phyloP scores from a whole-genome alignment of 1,140 invertebrate species.

The Diorhabda sublineata region DNA sequence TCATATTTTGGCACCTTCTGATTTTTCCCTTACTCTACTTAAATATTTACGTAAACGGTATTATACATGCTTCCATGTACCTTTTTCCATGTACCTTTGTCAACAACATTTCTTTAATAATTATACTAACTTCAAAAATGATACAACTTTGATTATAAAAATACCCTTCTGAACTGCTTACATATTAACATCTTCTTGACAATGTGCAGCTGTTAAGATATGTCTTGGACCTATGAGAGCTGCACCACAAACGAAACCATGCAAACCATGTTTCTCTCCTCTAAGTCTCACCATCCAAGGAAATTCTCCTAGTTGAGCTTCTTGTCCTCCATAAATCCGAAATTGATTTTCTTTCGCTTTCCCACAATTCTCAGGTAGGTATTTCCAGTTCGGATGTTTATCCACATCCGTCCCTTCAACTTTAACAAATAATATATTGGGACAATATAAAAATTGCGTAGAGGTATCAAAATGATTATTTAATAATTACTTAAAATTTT shows the following conservation, averaged over 20 bases:
- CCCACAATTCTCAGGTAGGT: not conserved
- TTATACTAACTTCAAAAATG: too few species aligned
- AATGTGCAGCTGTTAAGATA: not conserved
- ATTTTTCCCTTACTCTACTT: too few species aligned
- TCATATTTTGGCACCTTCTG: too few species aligned
- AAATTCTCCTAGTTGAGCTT: not conserved
- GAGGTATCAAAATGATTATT: too few species aligned
- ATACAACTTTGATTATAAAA: too few species aligned
- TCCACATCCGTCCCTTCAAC: not conserved
- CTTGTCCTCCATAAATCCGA: not conserved
- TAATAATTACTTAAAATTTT: too few species aligned
- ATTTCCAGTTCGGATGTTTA: not conserved
- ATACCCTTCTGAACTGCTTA: not conserved
- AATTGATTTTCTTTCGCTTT: not conserved
- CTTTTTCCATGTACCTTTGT: too few species aligned
- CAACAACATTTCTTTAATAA: too few species aligned
- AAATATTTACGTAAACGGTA: too few species aligned
- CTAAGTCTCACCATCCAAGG: not conserved
- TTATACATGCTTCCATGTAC: too few species aligned
- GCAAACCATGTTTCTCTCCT: not conserved
- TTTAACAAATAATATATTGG: too few species aligned
- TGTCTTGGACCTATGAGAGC: not conserved
- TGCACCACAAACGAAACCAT: not conserved
- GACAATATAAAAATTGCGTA: too few species aligned
- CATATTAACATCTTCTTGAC: not conserved